Evolutionary conservation across 1,140 invertebrate species (phyloP).

Genomic region (Drosophila burlai): DNA sequence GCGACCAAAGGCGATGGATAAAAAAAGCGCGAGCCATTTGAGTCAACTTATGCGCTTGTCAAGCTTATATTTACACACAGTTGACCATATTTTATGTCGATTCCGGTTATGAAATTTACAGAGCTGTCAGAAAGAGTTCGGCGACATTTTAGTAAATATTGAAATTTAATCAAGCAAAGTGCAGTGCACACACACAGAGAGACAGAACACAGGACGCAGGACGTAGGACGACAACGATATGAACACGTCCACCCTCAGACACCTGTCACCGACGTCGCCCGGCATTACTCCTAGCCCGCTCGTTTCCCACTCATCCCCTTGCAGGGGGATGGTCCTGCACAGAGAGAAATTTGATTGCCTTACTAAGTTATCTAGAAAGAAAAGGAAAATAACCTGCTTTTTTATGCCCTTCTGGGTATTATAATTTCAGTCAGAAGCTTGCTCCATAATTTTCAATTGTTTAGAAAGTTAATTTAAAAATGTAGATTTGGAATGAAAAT

Average conservation of each 20-base stretch:
- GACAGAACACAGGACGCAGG: conserved; percentile 7
- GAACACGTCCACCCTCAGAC: conserved; percentile 66
- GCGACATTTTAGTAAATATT: conserved; percentile 84
- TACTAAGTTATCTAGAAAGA: too few relatives aligned
- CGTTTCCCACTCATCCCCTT: background rate
- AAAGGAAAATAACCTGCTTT: too few relatives aligned
- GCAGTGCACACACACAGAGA: conserved; percentile 59
- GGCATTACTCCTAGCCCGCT: conserved; percentile 44
- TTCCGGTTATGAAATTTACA: conserved; percentile 83
- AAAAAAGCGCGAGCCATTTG: conserved; percentile 36
- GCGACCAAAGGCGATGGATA: conserved; percentile 1
- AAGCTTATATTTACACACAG: conserved; percentile 76
- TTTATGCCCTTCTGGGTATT: too few relatives aligned
- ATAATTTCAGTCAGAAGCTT: too few relatives aligned
- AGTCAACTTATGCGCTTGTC: conserved; percentile 69
- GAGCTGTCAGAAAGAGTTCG: conserved; percentile 83
- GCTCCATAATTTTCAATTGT: too few relatives aligned
- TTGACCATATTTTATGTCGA: conserved; percentile 83
- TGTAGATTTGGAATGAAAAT: too few relatives aligned
- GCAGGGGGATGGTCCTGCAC: conserved; percentile 53
- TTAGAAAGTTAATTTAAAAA: too few relatives aligned
- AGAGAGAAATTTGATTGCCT: background rate
- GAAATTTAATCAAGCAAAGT: conserved; percentile 84
- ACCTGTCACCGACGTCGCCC: conserved; percentile 71
- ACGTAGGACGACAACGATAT: conserved; percentile 57